phyloP scores from a whole-genome alignment of 2,888 invertebrate species.

The Eurytoma adleriae region DNA sequence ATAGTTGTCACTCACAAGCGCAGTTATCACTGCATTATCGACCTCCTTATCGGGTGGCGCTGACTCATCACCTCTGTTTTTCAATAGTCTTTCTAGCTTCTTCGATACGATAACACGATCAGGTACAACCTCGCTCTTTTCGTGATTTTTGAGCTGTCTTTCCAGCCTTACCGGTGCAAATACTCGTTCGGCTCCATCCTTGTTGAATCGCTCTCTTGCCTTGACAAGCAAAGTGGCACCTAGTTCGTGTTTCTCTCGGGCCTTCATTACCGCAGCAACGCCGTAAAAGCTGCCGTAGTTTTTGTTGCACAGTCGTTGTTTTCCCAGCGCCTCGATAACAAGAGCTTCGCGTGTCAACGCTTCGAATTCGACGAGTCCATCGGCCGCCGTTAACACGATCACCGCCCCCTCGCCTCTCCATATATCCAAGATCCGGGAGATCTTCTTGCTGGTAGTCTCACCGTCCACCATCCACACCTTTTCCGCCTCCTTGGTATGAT shows the following conservation, averaged over 20 bases:
- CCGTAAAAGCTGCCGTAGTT: conserved; percentile 90
- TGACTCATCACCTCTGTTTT: no score
- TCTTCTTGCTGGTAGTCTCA: conserved; percentile 78
- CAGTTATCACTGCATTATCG: no score
- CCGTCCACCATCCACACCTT: conserved; percentile 79
- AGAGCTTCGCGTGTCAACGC: conserved; percentile 94
- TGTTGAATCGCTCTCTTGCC: conserved; percentile 87
- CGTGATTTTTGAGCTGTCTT: no score
- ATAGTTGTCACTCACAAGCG: no score
- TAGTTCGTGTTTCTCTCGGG: conserved; percentile 82
- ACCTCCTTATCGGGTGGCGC: no score
- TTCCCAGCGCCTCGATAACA: conserved; percentile 92
- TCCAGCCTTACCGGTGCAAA: not conserved
- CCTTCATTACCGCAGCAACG: conserved; percentile 83
- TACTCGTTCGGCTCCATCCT: conserved; percentile 74
- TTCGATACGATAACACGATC: no score
- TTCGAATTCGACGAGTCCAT: conserved; percentile 91
- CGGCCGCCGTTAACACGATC: conserved; percentile 80
- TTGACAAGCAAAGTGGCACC: conserved; percentile 87
- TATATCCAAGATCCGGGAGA: conserved; percentile 83
- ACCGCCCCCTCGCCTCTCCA: not conserved
- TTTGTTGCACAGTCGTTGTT: conserved; percentile 85
- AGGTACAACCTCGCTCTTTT: no score
- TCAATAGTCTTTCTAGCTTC: no score
- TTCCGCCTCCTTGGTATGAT: conserved; percentile 92